Evolutionary conservation across 2,888 invertebrate genomes (phyloP).

Genomic region (Lasioglossum zephyrum): DNA sequence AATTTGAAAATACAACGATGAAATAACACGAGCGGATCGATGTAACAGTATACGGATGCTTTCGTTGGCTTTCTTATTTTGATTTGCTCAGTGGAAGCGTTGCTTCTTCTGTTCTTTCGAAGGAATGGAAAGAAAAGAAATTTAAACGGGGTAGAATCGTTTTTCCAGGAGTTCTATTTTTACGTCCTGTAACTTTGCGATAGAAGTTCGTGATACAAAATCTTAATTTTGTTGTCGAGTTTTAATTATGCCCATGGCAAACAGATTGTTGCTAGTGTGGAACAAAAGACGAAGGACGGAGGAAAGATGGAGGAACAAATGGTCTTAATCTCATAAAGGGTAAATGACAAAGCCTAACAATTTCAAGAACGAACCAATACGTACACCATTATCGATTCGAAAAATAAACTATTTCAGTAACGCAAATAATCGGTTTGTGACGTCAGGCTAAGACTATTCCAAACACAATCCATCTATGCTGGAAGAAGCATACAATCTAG

Average conservation of each 20-base stretch:
- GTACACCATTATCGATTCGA: conserved; percentile 26
- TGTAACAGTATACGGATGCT: background rate
- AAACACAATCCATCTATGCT: conserved; percentile 30
- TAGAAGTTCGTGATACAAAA: background rate
- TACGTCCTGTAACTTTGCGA: background rate
- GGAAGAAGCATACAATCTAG: conserved; percentile 16
- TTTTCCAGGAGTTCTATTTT: no score
- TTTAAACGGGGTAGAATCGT: no score
- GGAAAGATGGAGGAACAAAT: background rate
- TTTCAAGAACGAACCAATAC: background rate
- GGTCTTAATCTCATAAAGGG: background rate
- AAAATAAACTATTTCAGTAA: conserved; percentile 46
- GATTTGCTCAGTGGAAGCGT: background rate
- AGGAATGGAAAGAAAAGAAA: background rate
- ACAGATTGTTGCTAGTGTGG: background rate
- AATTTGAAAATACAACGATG: background rate
- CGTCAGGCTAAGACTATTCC: conserved; percentile 22
- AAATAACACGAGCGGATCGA: background rate
- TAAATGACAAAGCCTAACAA: background rate
- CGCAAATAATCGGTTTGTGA: conserved; percentile 28
- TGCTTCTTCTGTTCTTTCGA: background rate
- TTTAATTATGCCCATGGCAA: background rate
- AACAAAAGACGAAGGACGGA: background rate
- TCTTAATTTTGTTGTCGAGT: background rate
- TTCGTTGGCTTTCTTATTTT: background rate